phyloP scores from a whole-genome alignment of 1,140 invertebrate species.

The Drosophila triauraria region DNA sequence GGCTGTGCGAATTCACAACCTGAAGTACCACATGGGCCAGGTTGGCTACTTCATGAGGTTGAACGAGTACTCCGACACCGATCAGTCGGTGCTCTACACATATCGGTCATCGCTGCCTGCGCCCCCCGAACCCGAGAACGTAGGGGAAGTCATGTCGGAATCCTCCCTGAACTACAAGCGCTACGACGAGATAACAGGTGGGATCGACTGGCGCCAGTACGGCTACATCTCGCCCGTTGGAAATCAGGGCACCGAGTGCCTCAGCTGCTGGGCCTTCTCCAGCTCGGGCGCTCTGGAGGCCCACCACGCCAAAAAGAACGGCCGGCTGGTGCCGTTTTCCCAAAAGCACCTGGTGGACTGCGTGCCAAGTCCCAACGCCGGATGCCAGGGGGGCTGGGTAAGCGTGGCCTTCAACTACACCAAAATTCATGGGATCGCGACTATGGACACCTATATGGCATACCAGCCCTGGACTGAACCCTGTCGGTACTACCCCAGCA shows the following conservation, averaged over 20 bases:
- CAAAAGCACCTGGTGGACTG: slow-evolving; percentile 97
- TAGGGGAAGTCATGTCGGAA: accelerated
- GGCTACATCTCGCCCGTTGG: slow-evolving; percentile 18
- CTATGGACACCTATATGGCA: slow-evolving; percentile 88
- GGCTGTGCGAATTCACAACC: not conserved
- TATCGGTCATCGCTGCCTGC: not conserved
- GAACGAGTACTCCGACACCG: slow-evolving; percentile 36
- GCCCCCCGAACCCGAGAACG: not conserved
- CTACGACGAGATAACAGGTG: slow-evolving; percentile 19
- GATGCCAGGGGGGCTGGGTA: slow-evolving; percentile 94
- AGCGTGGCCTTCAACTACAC: slow-evolving; percentile 91
- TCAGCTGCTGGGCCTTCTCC: slow-evolving; percentile 97
- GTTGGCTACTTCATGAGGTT: slow-evolving; percentile 13
- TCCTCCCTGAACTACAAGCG: not conserved
- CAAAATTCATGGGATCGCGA: slow-evolving; percentile 90
- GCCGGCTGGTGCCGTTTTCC: slow-evolving; percentile 90
- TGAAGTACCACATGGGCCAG: not conserved
- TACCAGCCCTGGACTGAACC: slow-evolving; percentile 88
- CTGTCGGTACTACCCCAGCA: slow-evolving; percentile 67
- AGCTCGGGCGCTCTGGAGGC: slow-evolving; percentile 93
- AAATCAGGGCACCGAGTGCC: slow-evolving; percentile 92
- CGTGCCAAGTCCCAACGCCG: slow-evolving; percentile 90
- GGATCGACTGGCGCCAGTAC: slow-evolving; percentile 17
- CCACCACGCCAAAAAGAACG: slow-evolving; percentile 87
- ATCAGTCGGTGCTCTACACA: not conserved